Evolutionary conservation across 2,888 invertebrate species (phyloP).

Genomic region (Diaphora mendica): DNA sequence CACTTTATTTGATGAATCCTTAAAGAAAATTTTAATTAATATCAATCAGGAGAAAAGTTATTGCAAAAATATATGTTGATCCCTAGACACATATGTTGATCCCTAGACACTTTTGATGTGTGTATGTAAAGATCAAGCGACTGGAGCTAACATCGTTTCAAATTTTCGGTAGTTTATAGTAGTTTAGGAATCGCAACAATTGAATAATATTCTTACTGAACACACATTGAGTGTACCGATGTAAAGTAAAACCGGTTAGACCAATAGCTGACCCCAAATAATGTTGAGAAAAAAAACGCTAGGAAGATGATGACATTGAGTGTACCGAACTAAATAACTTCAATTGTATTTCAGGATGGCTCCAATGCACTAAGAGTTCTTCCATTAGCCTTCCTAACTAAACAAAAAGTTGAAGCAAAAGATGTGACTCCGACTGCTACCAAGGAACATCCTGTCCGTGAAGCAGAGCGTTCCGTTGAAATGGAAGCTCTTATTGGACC

Average conservation of each 20-base stretch:
- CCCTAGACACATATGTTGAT: too few species aligned
- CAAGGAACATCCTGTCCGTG: slow-evolving; percentile 69
- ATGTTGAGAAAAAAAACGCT: too few species aligned
- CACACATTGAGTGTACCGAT: too few species aligned
- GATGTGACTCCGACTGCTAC: slow-evolving; percentile 52
- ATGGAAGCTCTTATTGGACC: slow-evolving; percentile 75
- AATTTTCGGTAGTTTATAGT: neutral
- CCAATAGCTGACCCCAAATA: too few species aligned
- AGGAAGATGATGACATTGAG: too few species aligned
- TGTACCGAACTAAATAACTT: neutral
- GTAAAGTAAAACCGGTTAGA: too few species aligned
- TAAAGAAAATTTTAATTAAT: too few species aligned
- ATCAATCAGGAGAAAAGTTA: too few species aligned
- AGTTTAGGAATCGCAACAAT: neutral
- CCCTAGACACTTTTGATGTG: too few species aligned
- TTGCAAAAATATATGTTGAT: too few species aligned
- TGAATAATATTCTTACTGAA: too few species aligned
- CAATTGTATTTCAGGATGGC: slow-evolving; percentile 68
- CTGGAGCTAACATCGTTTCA: neutral
- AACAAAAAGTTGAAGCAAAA: slow-evolving; percentile 56
- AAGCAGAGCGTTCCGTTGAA: slow-evolving; percentile 77
- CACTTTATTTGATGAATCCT: too few species aligned
- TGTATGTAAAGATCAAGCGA: neutral
- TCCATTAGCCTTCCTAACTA: slow-evolving; percentile 73
- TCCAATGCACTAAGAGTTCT: slow-evolving; percentile 65